Conservation (phyloP, 2,113 vertebrate genomes). For the Puma concolor region DNA sequence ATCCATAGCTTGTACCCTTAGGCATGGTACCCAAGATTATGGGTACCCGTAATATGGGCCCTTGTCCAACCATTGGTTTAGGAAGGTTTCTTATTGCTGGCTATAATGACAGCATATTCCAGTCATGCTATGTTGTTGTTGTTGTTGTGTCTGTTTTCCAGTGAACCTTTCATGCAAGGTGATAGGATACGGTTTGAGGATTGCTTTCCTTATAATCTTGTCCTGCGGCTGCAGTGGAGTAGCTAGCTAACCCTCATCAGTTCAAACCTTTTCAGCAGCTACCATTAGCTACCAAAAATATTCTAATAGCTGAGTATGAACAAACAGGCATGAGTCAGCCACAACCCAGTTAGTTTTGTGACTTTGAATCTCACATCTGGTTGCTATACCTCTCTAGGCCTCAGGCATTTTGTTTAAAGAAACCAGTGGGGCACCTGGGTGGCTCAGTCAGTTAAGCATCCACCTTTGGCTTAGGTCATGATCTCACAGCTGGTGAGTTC, state of each 20-base stretch:
- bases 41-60: too few species aligned
- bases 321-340: neutral
- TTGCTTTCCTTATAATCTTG: conserved; percentile 32
- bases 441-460: too few species aligned
- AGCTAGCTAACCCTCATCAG: neutral
- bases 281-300: neutral
- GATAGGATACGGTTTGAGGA: neutral
- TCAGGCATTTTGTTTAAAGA: neutral
- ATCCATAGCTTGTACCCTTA: neutral
- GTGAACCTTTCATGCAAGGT: neutral
- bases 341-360: neutral
- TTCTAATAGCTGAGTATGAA: conserved; percentile 1
- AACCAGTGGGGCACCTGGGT: neutral
- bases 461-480: too few species aligned
- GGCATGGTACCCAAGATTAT: neutral
- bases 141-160: neutral
- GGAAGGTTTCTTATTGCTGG: conserved; percentile 30
- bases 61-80: neutral
- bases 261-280: neutral
- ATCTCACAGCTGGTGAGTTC: too few species aligned
- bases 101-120: neutral
- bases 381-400: neutral
- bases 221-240: neutral
- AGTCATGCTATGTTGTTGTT: neutral
- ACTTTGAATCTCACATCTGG: neutral